These are phyloP conservation scores for Okamejei kenojei DNA, from an alignment of 2,797 vertebrate genomes.

Conservation along the genomic window DNA sequence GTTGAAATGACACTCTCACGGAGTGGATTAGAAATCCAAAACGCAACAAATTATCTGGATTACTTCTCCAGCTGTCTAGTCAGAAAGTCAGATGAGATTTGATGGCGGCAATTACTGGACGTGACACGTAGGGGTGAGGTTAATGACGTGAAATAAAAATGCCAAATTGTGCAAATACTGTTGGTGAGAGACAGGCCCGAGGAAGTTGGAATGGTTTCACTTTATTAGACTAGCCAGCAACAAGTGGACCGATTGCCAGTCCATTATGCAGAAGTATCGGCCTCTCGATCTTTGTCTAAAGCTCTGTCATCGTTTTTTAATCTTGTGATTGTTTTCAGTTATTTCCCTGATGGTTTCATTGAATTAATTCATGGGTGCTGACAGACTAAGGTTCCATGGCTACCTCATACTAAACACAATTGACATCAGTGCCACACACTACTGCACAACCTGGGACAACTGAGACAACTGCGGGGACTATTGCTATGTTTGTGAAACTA, in stretches of 20 bases:
- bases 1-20: not conserved
- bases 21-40: not conserved
- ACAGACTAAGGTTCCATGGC: not conserved
- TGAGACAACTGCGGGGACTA: too few species aligned
- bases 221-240: not conserved
- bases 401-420: not conserved
- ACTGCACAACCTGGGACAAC: too few species aligned
- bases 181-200: not conserved
- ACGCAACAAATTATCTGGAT: not conserved
- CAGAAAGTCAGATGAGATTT: not conserved
- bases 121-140: not conserved
- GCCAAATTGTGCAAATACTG: not conserved
- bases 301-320: not conserved
- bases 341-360: not conserved
- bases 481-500: too few species aligned
- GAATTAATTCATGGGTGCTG: not conserved
- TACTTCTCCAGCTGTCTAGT: not conserved
- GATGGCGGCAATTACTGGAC: not conserved
- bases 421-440: too few species aligned
- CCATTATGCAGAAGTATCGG: not conserved
- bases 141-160: not conserved
- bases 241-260: not conserved
- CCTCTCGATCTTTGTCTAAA: not conserved
- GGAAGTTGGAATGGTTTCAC: not conserved
- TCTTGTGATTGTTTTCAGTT: too few species aligned